These are phyloP conservation scores for Maccullochella peelii DNA, from an alignment of 2,113 vertebrate genomes.

Conservation along the genomic window DNA sequence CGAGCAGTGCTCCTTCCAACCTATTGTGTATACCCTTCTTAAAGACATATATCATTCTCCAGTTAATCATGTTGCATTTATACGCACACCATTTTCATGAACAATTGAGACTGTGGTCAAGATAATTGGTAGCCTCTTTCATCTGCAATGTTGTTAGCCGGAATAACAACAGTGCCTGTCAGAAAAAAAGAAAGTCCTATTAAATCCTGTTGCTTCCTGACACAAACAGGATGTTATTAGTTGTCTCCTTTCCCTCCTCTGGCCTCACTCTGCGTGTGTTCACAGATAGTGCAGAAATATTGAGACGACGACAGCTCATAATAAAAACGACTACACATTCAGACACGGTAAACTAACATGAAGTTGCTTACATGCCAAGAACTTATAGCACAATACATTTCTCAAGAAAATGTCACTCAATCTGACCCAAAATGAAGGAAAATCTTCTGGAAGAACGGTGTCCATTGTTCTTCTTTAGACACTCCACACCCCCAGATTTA, in stretches of 20 bases:
- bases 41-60: neutral
- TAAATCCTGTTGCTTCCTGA: constrained; percentile 24
- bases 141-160: neutral
- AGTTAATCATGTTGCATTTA: neutral
- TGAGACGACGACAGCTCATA: neutral
- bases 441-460: neutral
- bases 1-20: neutral
- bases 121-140: neutral
- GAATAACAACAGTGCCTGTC: neutral
- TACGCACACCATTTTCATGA: neutral
- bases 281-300: constrained; percentile 11
- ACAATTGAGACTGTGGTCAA: neutral
- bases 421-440: neutral
- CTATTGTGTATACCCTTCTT: neutral
- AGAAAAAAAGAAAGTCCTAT: neutral
- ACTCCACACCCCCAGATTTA: too few species aligned
- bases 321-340: neutral
- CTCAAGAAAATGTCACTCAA: neutral
- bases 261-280: neutral
- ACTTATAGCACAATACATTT: neutral
- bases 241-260: constrained; percentile 18
- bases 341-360: neutral
- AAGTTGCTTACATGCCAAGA: neutral
- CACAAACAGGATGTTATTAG: constrained; percentile 22
- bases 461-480: neutral